Evolutionary conservation across 1,140 invertebrate genomes (phyloP).

Genomic region (Drosophila pandora): DNA sequence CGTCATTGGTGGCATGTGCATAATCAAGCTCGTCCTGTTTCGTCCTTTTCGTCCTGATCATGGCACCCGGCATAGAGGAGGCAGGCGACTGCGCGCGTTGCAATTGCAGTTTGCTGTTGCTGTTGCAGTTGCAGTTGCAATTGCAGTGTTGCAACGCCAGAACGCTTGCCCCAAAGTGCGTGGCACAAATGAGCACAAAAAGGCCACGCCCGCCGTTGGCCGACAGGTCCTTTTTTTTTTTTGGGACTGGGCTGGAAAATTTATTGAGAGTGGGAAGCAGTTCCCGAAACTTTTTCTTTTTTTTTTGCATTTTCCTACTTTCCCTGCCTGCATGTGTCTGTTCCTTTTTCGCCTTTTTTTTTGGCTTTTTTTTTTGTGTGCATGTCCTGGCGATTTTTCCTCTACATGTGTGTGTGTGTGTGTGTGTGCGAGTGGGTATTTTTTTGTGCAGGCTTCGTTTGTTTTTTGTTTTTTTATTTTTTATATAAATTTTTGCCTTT

Average conservation of each 20-base stretch:
- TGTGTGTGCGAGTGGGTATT: background rate
- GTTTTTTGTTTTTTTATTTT: slow-evolving; percentile 13
- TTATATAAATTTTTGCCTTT: slow-evolving; percentile 12
- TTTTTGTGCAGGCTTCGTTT: slow-evolving; percentile 26
- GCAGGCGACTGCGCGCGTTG: slow-evolving; percentile 5
- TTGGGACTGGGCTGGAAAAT: background rate
- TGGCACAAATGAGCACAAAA: slow-evolving; percentile 74
- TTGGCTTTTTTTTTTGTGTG: slow-evolving; percentile 4
- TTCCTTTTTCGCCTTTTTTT: slow-evolving; percentile 19
- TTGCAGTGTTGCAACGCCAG: slow-evolving; percentile 30
- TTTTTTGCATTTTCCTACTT: slow-evolving; percentile 17
- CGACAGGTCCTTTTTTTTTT: background rate
- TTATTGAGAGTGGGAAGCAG: background rate
- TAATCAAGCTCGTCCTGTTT: slow-evolving; percentile 58
- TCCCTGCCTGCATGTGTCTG: slow-evolving; percentile 13
- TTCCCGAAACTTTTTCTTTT: background rate
- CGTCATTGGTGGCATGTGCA: slow-evolving; percentile 78
- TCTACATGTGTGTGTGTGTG: slow-evolving; percentile 22
- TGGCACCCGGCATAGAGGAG: slow-evolving; percentile 1
- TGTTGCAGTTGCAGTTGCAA: slow-evolving; percentile 49
- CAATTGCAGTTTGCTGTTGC: slow-evolving; percentile 45
- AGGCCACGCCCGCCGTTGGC: slow-evolving; percentile 63
- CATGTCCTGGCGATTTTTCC: slow-evolving; percentile 21
- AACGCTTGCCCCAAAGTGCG: slow-evolving; percentile 63
- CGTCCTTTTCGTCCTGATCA: slow-evolving; percentile 6